phyloP scores from a whole-genome alignment of 1,140 invertebrate species.

The Wiebesia pumilae region DNA sequence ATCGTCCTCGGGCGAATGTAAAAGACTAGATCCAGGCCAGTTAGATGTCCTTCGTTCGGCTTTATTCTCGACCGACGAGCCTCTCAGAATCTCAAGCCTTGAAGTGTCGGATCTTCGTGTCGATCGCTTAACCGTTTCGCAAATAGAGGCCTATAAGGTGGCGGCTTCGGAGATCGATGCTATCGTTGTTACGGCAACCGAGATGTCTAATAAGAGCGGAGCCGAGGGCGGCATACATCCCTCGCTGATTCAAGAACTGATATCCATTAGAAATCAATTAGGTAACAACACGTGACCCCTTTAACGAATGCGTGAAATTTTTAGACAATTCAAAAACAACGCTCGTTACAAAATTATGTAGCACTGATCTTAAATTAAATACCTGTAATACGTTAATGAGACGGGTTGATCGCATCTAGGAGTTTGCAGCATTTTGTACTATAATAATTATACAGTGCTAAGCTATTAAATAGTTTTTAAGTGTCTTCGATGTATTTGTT shows the following conservation, averaged over 20 bases:
- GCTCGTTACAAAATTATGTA: too few relatives aligned
- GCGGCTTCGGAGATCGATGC: constrained; percentile 87
- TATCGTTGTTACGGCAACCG: constrained; percentile 80
- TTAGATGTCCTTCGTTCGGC: constrained; percentile 58
- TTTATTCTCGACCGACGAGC: constrained; percentile 64
- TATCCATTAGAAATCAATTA: constrained; percentile 71
- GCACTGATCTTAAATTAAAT: too few relatives aligned
- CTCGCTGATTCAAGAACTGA: constrained; percentile 67
- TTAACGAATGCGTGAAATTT: background rate
- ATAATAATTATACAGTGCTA: too few relatives aligned
- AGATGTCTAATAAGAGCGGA: constrained; percentile 71
- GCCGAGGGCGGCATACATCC: constrained; percentile 62
- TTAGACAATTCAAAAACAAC: background rate
- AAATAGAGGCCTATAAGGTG: constrained; percentile 85
- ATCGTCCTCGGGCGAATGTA: constrained; percentile 12
- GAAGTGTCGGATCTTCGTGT: constrained; percentile 86
- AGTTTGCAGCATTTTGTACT: too few relatives aligned
- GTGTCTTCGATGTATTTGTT: too few relatives aligned
- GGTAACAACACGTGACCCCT: constrained; percentile 29
- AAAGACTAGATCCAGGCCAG: constrained; percentile 16
- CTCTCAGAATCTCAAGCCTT: constrained; percentile 75
- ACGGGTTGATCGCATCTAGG: too few relatives aligned
- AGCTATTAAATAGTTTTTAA: too few relatives aligned
- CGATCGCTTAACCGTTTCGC: constrained; percentile 83
- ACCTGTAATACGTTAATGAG: too few relatives aligned